phyloP scores from a whole-genome alignment of 2,113 vertebrate species.

The Glaucidium brasilianum region DNA sequence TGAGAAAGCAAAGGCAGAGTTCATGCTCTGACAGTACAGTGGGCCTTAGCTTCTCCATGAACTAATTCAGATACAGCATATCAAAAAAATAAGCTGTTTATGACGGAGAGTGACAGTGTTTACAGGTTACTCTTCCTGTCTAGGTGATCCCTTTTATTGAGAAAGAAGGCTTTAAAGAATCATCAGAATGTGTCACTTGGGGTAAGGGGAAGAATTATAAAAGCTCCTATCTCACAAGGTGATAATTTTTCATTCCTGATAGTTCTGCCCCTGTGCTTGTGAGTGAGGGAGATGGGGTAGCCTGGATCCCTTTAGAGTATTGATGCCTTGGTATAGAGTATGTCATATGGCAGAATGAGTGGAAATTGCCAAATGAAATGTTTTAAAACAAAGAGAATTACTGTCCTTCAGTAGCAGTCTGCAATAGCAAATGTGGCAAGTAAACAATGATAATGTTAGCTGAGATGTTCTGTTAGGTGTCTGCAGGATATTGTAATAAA shows the following conservation, averaged over 20 bases:
- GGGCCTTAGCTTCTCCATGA: neutral
- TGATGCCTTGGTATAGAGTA: neutral
- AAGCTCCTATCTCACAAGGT: neutral
- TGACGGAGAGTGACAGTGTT: neutral
- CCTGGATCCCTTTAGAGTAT: neutral
- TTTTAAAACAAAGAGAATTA: neutral
- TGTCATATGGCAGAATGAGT: neutral
- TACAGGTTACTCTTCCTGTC: neutral
- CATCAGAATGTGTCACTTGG: neutral
- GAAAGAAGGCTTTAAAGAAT: neutral
- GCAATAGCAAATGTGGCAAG: neutral
- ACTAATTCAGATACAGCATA: neutral
- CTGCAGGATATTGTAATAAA: constrained; percentile 3
- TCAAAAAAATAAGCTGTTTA: neutral
- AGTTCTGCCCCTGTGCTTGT: neutral
- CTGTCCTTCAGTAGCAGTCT: neutral
- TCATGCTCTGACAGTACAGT: neutral
- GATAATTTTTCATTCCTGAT: neutral
- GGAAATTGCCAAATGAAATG: neutral
- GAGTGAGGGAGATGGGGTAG: rapidly evolving
- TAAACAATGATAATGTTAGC: neutral
- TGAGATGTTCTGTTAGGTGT: neutral
- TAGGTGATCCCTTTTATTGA: neutral
- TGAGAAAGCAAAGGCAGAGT: neutral
- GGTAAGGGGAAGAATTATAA: neutral